phyloP scores from a whole-genome alignment of 2,113 vertebrate species.

The Sebastes fasciatus region DNA sequence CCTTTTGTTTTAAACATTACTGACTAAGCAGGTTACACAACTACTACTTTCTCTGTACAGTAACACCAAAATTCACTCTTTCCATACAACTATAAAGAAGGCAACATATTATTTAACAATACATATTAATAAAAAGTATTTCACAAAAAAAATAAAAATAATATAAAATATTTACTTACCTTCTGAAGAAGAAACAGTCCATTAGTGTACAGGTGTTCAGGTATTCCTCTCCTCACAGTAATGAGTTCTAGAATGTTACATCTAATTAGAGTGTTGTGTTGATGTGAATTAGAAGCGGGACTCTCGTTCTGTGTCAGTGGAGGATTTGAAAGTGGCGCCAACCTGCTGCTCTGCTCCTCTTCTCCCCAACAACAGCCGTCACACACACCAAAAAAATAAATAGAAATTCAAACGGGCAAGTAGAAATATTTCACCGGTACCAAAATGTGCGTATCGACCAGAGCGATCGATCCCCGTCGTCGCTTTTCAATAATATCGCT shows the following conservation, averaged over 20 bases:
- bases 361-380: slow-evolving; percentile 60
- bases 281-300: slow-evolving; percentile 62
- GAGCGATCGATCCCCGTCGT: not conserved
- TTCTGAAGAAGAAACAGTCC: slow-evolving; percentile 38
- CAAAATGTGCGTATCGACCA: slow-evolving; percentile 52
- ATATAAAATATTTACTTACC: slow-evolving; percentile 66
- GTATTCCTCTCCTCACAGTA: slow-evolving; percentile 38
- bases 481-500: slow-evolving; percentile 49
- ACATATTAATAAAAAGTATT: slow-evolving; percentile 17
- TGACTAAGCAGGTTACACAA: slow-evolving; percentile 18
- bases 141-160: not conserved
- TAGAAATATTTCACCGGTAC: slow-evolving; percentile 35
- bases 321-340: slow-evolving; percentile 84
- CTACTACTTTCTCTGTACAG: not conserved
- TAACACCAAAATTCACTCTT: not conserved
- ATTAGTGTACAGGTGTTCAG: slow-evolving; percentile 2
- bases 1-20: slow-evolving; percentile 19
- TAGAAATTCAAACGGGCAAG: slow-evolving; percentile 62
- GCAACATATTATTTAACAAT: fast-evolving
- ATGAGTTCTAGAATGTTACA: not conserved
- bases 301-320: slow-evolving; percentile 72
- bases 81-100: not conserved
- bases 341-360: slow-evolving; percentile 38
- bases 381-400: slow-evolving; percentile 72
- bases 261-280: slow-evolving; percentile 12